Evolutionary conservation across 2,888 invertebrate species (phyloP), one percentile per base, ranked within the genome.

Genomic region (Catocala nupta): DNA sequence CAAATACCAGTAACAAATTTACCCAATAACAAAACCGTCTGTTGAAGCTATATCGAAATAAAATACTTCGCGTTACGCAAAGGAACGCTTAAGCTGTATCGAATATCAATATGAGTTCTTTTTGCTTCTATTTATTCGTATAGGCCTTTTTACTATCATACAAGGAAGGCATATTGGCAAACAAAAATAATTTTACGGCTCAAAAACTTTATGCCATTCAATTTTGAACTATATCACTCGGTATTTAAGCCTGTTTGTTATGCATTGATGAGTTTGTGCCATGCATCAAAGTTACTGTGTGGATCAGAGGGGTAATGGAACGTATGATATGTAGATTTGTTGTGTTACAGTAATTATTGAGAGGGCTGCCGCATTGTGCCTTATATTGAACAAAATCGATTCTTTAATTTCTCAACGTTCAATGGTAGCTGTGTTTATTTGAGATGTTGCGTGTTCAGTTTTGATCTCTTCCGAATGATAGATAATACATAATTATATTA

Each of bases 321-420:
- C 85, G 88, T 88, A 83, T 87, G 85, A 89, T 90, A 90, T 89
- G 89, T 85, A 89, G 86, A 90, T 90, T 83, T 80, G 77, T 81
- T 79, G 80, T 82, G 81, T 82, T 81, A 82, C 83, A 82, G 82
- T 85, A 86, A 85, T 87, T 85, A 84, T 84, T 85, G 81, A 81
- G 78, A 76, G 76, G 77, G 77, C 60, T 76, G 81, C 73, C 79
- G 75, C 80, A 78, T 81, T 83, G 80, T 82, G 76, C 71, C 64
- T 77, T 68, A 83, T 84, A 86, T 85, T 82, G 81, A 75, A 76
- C 66, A 64, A 78, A 81, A 83, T 83, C 82, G 84, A 86, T 83
- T 81, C 73, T 69, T 81, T 78, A 80, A 82, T 82, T 73, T 78
- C 73, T 71, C 70, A 72, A 74, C 76, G 75, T 80, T 75, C 69